Evolutionary conservation across 2,888 invertebrate genomes (phyloP).

Genomic region (Globia sparganii): DNA sequence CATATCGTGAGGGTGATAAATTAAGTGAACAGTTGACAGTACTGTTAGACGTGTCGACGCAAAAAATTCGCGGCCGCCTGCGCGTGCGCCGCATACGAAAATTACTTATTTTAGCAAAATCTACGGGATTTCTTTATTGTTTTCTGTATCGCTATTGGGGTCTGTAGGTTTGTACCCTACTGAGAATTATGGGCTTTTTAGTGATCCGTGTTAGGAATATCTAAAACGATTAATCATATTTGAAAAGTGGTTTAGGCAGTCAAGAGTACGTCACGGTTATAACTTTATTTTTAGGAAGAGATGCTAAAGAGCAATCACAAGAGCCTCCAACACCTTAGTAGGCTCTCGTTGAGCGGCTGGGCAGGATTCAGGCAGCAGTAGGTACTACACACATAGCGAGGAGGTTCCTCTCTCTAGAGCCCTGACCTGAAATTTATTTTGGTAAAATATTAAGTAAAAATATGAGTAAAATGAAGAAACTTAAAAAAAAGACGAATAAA

Average conservation of each 20-base stretch:
- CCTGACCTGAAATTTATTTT: neutral
- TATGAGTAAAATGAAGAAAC: neutral
- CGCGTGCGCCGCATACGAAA: slow-evolving; percentile 52
- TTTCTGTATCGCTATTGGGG: slow-evolving; percentile 46
- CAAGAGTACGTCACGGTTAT: neutral
- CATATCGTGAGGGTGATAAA: slow-evolving; percentile 56
- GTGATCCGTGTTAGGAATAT: slow-evolving; percentile 38
- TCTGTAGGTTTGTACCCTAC: slow-evolving; percentile 56
- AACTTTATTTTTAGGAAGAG: neutral
- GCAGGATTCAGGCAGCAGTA: too few relatives aligned
- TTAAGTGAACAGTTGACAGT: slow-evolving; percentile 53
- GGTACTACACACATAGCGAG: too few relatives aligned
- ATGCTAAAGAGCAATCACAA: neutral
- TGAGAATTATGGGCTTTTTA: slow-evolving; percentile 24
- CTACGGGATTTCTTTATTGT: slow-evolving; percentile 66
- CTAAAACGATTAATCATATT: slow-evolving; percentile 1
- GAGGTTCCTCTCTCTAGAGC: neutral
- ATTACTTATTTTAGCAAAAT: slow-evolving; percentile 51
- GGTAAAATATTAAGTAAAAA: neutral
- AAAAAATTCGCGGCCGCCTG: slow-evolving; percentile 52
- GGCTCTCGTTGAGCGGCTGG: neutral
- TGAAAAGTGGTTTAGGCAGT: neutral
- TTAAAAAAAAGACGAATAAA: neutral
- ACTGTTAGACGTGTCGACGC: slow-evolving; percentile 51
- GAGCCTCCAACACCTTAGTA: neutral